Percentiles rank a stretch among this genome's conserved stretches.
phyloP scores from a whole-genome alignment of 1,140 invertebrate genomes.

The Anastrepha ludens region DNA sequence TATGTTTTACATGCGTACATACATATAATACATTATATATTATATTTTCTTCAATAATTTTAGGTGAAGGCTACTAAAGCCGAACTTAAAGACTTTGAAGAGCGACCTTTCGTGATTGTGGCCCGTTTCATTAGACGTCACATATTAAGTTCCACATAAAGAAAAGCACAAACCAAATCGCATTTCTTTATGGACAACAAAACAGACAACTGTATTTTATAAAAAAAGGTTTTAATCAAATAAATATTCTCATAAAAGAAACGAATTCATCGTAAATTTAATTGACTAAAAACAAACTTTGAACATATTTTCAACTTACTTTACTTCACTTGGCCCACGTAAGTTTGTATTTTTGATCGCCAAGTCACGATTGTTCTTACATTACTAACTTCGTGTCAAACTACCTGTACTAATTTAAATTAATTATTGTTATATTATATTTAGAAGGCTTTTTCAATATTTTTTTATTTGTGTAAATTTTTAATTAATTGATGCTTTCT shows the following conservation, averaged over 20 bases:
- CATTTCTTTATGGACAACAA: background rate
- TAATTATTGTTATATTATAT: no score
- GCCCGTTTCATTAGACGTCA: conserved; percentile 61
- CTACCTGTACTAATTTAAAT: no score
- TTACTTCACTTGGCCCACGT: background rate
- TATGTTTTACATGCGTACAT: no score
- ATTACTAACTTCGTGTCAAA: no score
- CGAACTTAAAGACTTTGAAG: conserved; percentile 64
- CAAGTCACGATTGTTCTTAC: no score
- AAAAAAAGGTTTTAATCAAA: background rate
- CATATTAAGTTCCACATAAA: background rate
- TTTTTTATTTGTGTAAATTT: no score
- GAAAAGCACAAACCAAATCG: background rate
- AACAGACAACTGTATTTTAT: background rate
- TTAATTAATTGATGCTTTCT: no score
- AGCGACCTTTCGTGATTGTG: conserved; percentile 64
- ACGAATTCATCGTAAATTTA: background rate
- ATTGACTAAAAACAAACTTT: no score
- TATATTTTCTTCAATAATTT: background rate
- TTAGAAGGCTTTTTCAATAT: no score
- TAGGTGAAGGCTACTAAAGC: conserved; percentile 63
- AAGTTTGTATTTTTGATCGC: no score
- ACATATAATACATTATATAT: no score
- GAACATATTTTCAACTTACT: background rate
- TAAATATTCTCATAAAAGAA: background rate